A percentile compares a stretch with the other conserved stretches of the same genome.
Evolutionary conservation across 1,140 invertebrate species (phyloP).

Genomic region (Antheraea mylitta): DNA sequence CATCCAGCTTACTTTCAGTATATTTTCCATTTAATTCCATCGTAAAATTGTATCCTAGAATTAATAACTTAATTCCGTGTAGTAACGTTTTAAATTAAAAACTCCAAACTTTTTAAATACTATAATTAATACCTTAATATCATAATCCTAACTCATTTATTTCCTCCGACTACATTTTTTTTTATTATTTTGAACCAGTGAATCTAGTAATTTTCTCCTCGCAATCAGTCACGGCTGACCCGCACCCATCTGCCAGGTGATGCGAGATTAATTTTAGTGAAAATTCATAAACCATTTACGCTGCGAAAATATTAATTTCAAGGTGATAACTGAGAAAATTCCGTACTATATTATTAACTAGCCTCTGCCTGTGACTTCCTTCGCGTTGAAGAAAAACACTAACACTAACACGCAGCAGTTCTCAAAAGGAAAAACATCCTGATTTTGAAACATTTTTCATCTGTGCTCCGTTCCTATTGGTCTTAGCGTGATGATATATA

Average conservation of each 20-base stretch:
- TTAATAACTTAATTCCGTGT: no score
- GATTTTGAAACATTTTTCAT: no score
- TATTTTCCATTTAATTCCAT: no score
- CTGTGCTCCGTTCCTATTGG: no score
- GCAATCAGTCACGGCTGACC: slow-evolving; percentile 6
- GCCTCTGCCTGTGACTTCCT: no score
- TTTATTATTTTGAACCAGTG: not conserved
- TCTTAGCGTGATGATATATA: no score
- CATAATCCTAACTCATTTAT: slow-evolving; percentile 2
- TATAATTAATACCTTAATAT: not conserved
- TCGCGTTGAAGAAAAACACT: no score
- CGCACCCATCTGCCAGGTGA: slow-evolving; percentile 16
- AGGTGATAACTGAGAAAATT: not conserved
- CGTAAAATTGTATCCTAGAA: no score
- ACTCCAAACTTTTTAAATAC: not conserved
- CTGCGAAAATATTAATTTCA: not conserved
- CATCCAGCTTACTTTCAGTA: no score
- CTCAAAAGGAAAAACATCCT: no score
- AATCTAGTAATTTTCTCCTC: not conserved
- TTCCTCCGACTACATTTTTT: not conserved
- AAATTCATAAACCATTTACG: slow-evolving; percentile 17
- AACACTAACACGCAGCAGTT: no score
- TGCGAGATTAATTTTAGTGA: slow-evolving; percentile 19
- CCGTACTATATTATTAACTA: not conserved
- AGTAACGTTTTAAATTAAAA: no score